phyloP scores from a whole-genome alignment of 2,888 invertebrate genomes.

The Amphimallon solstitiale region DNA sequence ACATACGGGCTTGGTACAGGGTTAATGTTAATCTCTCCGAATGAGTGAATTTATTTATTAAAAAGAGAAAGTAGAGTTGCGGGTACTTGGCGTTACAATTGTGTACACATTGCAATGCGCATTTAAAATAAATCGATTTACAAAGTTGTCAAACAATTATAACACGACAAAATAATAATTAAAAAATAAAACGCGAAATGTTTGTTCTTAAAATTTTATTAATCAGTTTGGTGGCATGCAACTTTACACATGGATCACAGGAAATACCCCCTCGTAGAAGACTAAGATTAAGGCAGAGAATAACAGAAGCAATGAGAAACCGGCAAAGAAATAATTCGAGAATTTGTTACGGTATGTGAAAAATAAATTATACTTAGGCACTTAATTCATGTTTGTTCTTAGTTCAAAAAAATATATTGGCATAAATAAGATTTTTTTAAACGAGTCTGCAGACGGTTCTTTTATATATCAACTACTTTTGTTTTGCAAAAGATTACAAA shows the following conservation, averaged over 20 bases:
- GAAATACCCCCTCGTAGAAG: constrained; percentile 5
- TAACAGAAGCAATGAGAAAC: constrained; percentile 37
- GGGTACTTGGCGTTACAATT: background rate
- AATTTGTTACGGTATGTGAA: constrained; percentile 48
- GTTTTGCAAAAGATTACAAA: too few species aligned
- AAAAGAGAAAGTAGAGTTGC: constrained; percentile 9
- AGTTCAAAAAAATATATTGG: too few species aligned
- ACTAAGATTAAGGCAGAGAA: constrained; percentile 33
- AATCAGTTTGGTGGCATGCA: background rate
- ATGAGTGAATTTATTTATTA: constrained; percentile 6
- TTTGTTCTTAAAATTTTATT: constrained; percentile 5
- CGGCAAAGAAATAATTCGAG: constrained; percentile 39
- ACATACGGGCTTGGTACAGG: too few species aligned
- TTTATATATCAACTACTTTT: too few species aligned
- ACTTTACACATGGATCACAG: constrained; percentile 10
- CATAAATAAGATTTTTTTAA: too few species aligned
- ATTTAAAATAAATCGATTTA: background rate
- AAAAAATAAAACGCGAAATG: constrained; percentile 3
- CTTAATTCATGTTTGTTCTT: background rate
- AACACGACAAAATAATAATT: background rate
- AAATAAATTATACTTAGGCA: background rate
- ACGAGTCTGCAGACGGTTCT: too few species aligned
- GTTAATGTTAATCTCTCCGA: background rate
- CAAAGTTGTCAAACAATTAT: background rate
- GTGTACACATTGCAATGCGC: background rate